Evolutionary conservation across 1,140 invertebrate genomes (phyloP).

Genomic region (Platyscapa corneri): DNA sequence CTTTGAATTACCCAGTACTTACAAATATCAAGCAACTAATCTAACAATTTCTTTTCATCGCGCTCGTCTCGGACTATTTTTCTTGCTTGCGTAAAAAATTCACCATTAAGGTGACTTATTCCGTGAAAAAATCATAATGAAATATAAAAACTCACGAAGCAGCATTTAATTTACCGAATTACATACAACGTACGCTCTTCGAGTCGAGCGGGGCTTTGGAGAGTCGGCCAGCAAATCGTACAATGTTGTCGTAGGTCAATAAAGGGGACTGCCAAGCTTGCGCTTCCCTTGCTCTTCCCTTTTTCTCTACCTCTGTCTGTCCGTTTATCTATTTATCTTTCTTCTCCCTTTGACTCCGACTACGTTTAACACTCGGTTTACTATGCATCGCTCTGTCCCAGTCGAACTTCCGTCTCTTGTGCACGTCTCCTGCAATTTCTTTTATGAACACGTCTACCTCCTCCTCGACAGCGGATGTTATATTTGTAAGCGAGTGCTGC

Average conservation of each 20-base stretch:
- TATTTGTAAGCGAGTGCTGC: neutral
- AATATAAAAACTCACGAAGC: neutral
- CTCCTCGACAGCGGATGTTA: neutral
- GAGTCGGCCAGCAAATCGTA: neutral
- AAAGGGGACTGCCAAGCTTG: neutral
- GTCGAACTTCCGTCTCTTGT: no score
- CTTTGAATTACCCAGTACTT: neutral
- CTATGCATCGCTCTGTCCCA: neutral
- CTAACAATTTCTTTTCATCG: neutral
- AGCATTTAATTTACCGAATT: neutral
- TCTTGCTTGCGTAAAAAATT: neutral
- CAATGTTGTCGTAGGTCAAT: constrained; percentile 35
- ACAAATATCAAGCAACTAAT: neutral
- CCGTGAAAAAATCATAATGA: neutral
- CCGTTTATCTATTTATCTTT: neutral
- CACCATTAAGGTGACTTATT: no score
- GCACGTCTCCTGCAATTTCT: neutral
- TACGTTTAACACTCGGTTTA: neutral
- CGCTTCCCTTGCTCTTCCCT: neutral
- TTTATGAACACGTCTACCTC: neutral
- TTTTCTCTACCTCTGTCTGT: neutral
- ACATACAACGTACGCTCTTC: no score
- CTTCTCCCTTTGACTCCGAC: neutral
- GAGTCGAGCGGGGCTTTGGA: neutral
- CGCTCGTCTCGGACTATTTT: no score